Conservation (phyloP, 2,888 invertebrate genomes). For the Oasisia sp. region DNA sequence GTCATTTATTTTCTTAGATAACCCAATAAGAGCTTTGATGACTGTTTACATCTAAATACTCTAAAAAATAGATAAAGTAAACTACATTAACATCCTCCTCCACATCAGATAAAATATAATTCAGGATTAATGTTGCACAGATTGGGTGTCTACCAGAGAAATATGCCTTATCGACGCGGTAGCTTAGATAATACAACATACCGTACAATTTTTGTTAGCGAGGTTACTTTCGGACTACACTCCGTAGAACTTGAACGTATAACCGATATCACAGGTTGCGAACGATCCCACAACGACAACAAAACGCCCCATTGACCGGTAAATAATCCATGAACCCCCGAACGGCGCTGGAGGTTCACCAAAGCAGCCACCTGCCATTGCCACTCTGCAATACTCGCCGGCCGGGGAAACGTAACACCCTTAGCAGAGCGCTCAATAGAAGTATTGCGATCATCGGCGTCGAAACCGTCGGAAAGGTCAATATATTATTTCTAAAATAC, state of each 20-base stretch:
- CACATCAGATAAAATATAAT: too few species aligned
- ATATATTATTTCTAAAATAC: slow-evolving; percentile 10
- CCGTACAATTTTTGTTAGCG: too few species aligned
- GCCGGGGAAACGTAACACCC: background rate
- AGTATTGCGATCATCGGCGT: background rate
- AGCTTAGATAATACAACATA: too few species aligned
- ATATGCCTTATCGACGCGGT: too few species aligned
- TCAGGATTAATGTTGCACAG: too few species aligned
- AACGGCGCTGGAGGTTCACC: background rate
- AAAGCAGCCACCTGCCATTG: background rate
- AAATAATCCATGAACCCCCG: background rate
- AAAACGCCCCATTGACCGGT: background rate
- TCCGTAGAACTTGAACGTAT: background rate
- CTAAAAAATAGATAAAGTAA: too few species aligned
- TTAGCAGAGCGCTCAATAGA: background rate
- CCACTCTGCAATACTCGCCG: background rate
- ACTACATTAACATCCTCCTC: too few species aligned
- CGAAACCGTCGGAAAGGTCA: background rate
- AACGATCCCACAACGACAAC: background rate
- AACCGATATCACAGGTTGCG: background rate
- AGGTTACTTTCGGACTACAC: too few species aligned
- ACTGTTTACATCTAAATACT: too few species aligned
- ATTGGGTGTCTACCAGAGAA: too few species aligned
- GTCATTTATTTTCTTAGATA: too few species aligned
- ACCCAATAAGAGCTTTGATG: too few species aligned